These are phyloP conservation scores for Oscheius sp. DNA, from an alignment of 2,888 invertebrate genomes.

Conservation along the genomic window DNA sequence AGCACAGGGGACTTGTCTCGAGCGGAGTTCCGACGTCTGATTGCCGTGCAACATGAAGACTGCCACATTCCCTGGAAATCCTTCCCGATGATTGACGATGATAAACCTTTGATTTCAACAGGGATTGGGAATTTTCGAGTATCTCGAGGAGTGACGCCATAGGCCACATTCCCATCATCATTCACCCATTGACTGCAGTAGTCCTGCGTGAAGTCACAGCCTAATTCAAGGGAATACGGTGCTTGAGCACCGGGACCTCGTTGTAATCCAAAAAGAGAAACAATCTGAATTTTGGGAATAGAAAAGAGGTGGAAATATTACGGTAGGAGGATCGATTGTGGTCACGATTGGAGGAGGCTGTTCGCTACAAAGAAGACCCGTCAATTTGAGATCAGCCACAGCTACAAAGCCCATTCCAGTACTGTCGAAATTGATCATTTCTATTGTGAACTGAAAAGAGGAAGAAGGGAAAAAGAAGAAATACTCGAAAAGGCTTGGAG, in stretches of 20 bases:
- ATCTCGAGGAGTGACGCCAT: slow-evolving; percentile 54
- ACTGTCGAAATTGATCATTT: slow-evolving; percentile 64
- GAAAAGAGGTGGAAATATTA: slow-evolving; percentile 6
- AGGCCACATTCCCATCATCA: slow-evolving; percentile 51
- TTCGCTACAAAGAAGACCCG: slow-evolving; percentile 56
- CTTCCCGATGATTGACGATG: background rate
- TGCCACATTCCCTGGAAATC: slow-evolving; percentile 47
- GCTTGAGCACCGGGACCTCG: slow-evolving; percentile 48
- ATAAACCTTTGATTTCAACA: slow-evolving; percentile 29
- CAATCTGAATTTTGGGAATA: slow-evolving; percentile 38
- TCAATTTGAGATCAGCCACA: slow-evolving; percentile 45
- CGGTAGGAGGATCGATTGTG: slow-evolving; percentile 52
- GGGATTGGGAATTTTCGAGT: slow-evolving; percentile 51
- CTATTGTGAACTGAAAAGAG: slow-evolving; percentile 62
- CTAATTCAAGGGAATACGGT: slow-evolving; percentile 48
- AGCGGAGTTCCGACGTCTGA: slow-evolving; percentile 38
- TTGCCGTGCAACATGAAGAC: slow-evolving; percentile 45
- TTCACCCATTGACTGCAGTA: slow-evolving; percentile 67
- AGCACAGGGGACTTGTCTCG: slow-evolving; percentile 52
- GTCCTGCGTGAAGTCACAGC: slow-evolving; percentile 66
- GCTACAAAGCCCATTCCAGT: slow-evolving; percentile 57
- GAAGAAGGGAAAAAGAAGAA: background rate
- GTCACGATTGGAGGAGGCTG: slow-evolving; percentile 51
- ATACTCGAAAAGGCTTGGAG: slow-evolving; percentile 61
- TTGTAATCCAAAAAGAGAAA: slow-evolving; percentile 51